Base-by-base conservation (phyloP, 2,113 vertebrate genomes). In the Ciconia stormi region DNA sequence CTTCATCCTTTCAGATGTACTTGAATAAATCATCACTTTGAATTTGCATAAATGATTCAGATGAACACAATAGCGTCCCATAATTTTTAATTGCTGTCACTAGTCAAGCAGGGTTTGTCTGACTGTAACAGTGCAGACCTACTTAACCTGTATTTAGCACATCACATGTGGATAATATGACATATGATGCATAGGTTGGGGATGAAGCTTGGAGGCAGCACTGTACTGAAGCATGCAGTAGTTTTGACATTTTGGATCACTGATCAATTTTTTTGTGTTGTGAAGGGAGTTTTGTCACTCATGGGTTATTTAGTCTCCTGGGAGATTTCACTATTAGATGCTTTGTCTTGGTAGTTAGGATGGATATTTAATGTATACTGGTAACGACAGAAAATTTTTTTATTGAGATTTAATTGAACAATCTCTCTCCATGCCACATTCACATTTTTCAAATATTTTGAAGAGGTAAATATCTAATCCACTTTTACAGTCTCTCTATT, bases 141-240 rank as follows among this genome's bases (percentile, higher is more conserved):
- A 40, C 40, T 66, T 40, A 65, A 70, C 23, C 13, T 36, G 13
- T 27, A 23, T 40, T 71, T 85, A 47, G 49, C 19, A 61, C 23
- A 10, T 32, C 18, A 32, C 0, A 0, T 19, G n/a, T 27, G 32
- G 27, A 30, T 83, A 49, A 71, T 6, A n/a, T 0, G 1, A 58
- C 7, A 32, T 15, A 23, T 20, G 16, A 49, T 34, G 22, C 13
- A 27, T 14, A 42, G 4, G 1, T 19, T 47, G 26, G 11, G 17
- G 12, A 22, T 77, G 42, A 79, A 88, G 74, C 16, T 21, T n/a
- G 23, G n/a, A 81, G 46, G 19, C 11, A 89, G 9, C 16, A 87
- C 2, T 0, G 0, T 13, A 66, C 5, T 66, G 49, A 83, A 62
- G 7, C 9, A 53, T 36, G 27, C 12, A 56, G 6, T 70, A 29